Conservation (phyloP, 2,797 vertebrate genomes). For the Anguilla megastoma region DNA sequence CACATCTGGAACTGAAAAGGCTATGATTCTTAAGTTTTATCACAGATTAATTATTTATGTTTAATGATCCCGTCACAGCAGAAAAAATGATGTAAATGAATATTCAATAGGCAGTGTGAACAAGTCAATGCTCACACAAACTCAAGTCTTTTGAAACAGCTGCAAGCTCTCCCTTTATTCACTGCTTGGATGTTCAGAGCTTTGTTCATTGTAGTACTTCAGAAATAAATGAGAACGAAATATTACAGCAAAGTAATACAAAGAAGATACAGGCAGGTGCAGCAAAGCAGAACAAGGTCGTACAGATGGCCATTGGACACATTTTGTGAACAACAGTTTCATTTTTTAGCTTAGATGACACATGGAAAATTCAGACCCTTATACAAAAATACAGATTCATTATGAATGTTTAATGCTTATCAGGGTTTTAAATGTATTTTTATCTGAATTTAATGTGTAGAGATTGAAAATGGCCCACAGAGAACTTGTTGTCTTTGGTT, state of each 20-base stretch:
- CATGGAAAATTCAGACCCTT: conserved; percentile 77
- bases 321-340: conserved; percentile 37
- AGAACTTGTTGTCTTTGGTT: conserved; percentile 48
- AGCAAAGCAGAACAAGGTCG: conserved; percentile 32
- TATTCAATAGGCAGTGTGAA: not conserved
- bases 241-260: conserved; percentile 41
- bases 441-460: conserved; percentile 53
- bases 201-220: conserved; percentile 38
- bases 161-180: conserved; percentile 43
- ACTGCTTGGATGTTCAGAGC: conserved; percentile 43
- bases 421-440: conserved; percentile 44
- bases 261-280: conserved; percentile 50
- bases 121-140: not conserved
- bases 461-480: conserved; percentile 64
- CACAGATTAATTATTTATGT: conserved; percentile 62
- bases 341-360: conserved; percentile 52
- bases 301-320: conserved; percentile 46
- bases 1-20: not conserved
- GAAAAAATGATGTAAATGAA: not conserved
- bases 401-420: conserved; percentile 77
- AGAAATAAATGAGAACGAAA: conserved; percentile 47
- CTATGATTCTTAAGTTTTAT: conserved; percentile 30
- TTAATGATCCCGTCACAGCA: conserved; percentile 11
- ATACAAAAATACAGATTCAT: conserved; percentile 77
- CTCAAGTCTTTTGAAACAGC: not conserved